Conservation (phyloP, 2,797 vertebrate species). For the Eleutherodactylus coqui region DNA sequence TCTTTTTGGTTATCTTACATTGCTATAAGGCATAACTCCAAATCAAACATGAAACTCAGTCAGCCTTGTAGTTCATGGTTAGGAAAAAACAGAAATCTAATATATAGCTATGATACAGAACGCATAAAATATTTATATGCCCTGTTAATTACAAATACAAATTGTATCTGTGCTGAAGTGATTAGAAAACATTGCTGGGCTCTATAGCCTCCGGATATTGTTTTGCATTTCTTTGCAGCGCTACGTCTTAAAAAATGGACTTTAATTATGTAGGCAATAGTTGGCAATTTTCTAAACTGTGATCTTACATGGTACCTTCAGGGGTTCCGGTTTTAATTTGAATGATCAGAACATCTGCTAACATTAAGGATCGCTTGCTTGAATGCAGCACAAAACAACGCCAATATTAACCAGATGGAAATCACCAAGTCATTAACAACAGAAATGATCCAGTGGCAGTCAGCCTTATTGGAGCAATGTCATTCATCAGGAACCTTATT, state of each 20-base stretch:
- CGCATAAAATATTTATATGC: conserved; percentile 75
- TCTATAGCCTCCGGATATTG: conserved; percentile 50
- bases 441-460: conserved; percentile 50
- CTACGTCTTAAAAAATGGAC: conserved; percentile 58
- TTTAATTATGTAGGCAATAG: conserved; percentile 61
- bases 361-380: conserved; percentile 53
- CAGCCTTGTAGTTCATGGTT: background rate
- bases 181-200: conserved; percentile 63
- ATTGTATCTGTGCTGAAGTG: conserved; percentile 61
- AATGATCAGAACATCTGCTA: conserved; percentile 61
- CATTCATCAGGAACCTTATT: conserved; percentile 48
- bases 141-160: conserved; percentile 73
- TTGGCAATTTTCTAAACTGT: conserved; percentile 55
- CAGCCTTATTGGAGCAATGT: conserved; percentile 38
- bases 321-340: conserved; percentile 61
- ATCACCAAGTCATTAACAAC: conserved; percentile 55
- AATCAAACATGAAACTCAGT: background rate
- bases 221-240: conserved; percentile 47
- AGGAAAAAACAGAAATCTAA: conserved; percentile 67
- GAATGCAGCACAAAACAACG: conserved; percentile 45
- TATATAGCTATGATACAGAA: conserved; percentile 65
- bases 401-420: conserved; percentile 60
- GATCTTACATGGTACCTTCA: conserved; percentile 62
- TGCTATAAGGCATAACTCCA: background rate
- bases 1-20: background rate